Evolutionary conservation across 2,113 vertebrate species (phyloP).

Genomic region (Brachyhypopomus occidentalis): DNA sequence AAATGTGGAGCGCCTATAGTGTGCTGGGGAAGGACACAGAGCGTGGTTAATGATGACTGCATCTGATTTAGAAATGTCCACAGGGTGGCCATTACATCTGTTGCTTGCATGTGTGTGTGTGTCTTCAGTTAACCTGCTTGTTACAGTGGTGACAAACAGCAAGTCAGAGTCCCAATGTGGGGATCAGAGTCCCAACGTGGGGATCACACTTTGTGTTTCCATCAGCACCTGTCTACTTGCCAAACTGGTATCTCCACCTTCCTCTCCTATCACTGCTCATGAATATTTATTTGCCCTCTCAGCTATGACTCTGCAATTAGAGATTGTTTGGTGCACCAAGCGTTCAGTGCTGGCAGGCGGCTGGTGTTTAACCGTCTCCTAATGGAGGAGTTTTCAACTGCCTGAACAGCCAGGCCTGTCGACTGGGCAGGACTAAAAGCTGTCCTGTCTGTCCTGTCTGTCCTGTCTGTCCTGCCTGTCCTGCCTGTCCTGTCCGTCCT

Average conservation of each 20-base stretch:
- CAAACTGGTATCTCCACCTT: neutral
- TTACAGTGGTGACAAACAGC: neutral
- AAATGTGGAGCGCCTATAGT: neutral
- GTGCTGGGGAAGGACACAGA: no score
- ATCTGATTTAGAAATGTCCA: no score
- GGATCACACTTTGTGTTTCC: conserved; percentile 9
- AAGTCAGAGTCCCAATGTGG: neutral
- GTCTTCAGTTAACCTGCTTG: neutral
- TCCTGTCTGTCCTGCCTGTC: no score
- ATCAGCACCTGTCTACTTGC: conserved; percentile 19
- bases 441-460: no score
- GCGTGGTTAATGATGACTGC: no score
- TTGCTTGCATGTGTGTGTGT: no score
- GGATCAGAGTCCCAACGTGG: neutral
- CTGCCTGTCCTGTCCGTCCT: no score
- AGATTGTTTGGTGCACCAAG: neutral
- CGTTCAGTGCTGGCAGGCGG: neutral
- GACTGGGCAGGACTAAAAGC: neutral
- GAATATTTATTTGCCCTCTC: conserved; percentile 39
- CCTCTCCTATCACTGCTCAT: neutral
- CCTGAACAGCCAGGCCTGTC: neutral
- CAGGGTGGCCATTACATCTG: no score
- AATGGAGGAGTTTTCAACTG: neutral
- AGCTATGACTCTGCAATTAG: conserved; percentile 17
- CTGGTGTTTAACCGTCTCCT: neutral